Conservation (phyloP, 2,797 vertebrate genomes). For the Zalophus californianus region DNA sequence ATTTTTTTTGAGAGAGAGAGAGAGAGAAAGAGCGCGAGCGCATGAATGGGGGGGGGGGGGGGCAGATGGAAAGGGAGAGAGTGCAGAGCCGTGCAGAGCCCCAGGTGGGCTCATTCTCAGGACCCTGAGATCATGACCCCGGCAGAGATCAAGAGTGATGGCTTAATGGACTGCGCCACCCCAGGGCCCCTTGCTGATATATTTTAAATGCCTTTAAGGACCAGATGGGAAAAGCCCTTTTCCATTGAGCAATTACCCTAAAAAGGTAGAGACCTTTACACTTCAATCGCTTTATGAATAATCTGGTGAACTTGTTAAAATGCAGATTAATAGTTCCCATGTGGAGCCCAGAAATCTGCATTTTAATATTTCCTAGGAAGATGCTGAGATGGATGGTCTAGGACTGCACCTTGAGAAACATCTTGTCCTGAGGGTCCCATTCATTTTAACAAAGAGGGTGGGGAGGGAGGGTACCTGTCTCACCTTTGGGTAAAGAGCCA, state of each 20-base stretch:
- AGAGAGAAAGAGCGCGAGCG: not conserved
- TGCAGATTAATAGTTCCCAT: not conserved
- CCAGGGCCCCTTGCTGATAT: not conserved
- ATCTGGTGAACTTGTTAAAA: not conserved
- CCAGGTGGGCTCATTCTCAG: not conserved
- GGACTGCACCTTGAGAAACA: not conserved
- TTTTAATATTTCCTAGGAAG: not conserved
- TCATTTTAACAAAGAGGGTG: not conserved
- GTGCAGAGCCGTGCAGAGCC: not conserved
- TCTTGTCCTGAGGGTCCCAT: not conserved
- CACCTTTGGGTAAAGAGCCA: not conserved
- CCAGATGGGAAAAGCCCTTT: not conserved
- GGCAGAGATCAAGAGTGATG: not conserved
- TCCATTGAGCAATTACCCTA: not conserved
- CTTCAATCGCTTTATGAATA: not conserved
- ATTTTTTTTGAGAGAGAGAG: not conserved
- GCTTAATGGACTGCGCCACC: not conserved
- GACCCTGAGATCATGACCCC: not conserved
- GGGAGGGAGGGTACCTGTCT: not conserved
- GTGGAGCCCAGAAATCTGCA: not conserved
- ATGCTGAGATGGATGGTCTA: not conserved
- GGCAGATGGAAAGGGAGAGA: not conserved
- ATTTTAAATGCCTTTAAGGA: not conserved
- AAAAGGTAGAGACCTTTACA: not conserved
- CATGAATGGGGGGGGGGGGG: not conserved